Conservation (phyloP, 1,140 invertebrate species). For the Drosophila kohkoa region DNA sequence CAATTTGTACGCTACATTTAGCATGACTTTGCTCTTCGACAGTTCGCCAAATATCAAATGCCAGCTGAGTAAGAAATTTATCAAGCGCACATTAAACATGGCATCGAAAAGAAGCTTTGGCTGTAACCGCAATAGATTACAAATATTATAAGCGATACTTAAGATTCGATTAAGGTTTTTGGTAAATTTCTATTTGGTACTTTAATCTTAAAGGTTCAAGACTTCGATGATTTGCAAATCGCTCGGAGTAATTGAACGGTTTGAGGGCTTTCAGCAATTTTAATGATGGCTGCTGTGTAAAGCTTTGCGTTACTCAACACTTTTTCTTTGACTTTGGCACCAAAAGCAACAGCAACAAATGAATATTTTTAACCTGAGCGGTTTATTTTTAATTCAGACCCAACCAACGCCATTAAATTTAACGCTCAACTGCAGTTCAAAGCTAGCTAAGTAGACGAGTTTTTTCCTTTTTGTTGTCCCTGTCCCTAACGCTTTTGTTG, state of each 20-base stretch:
- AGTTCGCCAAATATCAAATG: conserved; percentile 8
- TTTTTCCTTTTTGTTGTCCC: conserved; percentile 15
- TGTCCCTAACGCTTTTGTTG: not conserved
- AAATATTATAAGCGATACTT: too few relatives aligned
- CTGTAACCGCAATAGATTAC: too few relatives aligned
- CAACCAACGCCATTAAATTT: conserved; percentile 49
- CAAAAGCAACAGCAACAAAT: not conserved
- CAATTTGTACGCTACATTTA: conserved; percentile 63
- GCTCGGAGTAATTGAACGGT: not conserved
- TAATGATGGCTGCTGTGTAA: conserved; percentile 3
- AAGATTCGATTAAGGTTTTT: too few relatives aligned
- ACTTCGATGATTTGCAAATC: too few relatives aligned
- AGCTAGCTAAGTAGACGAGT: conserved; percentile 38
- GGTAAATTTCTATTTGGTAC: too few relatives aligned
- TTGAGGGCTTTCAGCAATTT: not conserved
- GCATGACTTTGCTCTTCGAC: conserved; percentile 13
- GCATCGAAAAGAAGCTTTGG: not conserved
- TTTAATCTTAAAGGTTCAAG: too few relatives aligned
- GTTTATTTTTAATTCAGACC: conserved; percentile 46
- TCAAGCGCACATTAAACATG: conserved; percentile 7
- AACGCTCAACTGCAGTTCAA: conserved; percentile 56
- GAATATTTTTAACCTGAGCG: conserved; percentile 37
- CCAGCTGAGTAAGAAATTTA: not conserved
- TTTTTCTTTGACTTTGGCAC: conserved; percentile 7
- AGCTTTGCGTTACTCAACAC: not conserved